Percentiles rank a stretch among this genome's conserved stretches.
Conservation (phyloP, 2,888 invertebrate genomes). For the Notocelia uddmanniana region DNA sequence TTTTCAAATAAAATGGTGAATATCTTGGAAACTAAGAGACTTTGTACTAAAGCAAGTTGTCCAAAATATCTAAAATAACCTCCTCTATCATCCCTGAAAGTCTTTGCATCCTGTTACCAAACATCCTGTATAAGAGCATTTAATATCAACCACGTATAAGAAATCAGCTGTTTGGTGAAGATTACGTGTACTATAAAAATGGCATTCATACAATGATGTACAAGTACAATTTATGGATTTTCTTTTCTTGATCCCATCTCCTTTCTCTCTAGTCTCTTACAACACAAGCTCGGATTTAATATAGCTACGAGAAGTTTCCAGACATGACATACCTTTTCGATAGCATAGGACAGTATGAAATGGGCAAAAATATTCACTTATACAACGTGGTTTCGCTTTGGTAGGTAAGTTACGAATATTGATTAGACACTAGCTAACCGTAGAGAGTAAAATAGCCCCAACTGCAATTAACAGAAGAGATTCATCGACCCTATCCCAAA, state of each 20-base stretch:
- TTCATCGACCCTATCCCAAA: conserved; percentile 6
- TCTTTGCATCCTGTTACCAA: no score
- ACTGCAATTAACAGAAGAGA: conserved; percentile 1
- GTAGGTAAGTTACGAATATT: conserved; percentile 29
- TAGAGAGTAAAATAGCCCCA: conserved; percentile 15
- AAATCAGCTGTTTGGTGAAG: conserved; percentile 10
- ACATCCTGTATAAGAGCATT: no score
- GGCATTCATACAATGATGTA: neutral
- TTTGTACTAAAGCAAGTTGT: no score
- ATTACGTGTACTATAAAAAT: neutral
- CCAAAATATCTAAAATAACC: no score
- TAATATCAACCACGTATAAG: neutral
- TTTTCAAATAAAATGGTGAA: no score
- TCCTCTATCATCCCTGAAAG: no score
- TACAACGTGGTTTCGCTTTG: conserved; percentile 29
- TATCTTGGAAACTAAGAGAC: no score
- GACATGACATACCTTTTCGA: neutral
- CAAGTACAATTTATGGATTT: neutral
- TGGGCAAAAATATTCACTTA: neutral
- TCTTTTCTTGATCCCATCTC: conserved; percentile 2
- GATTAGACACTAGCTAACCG: conserved; percentile 22
- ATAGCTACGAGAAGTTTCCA: neutral
- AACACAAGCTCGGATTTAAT: neutral
- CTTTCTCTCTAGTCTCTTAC: conserved; percentile 14
- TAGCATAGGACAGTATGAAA: neutral